A percentile compares a stretch with the other conserved stretches of the same genome.
Conservation (phyloP, 1,140 invertebrate species). For the Temnothorax curvispinosus region DNA sequence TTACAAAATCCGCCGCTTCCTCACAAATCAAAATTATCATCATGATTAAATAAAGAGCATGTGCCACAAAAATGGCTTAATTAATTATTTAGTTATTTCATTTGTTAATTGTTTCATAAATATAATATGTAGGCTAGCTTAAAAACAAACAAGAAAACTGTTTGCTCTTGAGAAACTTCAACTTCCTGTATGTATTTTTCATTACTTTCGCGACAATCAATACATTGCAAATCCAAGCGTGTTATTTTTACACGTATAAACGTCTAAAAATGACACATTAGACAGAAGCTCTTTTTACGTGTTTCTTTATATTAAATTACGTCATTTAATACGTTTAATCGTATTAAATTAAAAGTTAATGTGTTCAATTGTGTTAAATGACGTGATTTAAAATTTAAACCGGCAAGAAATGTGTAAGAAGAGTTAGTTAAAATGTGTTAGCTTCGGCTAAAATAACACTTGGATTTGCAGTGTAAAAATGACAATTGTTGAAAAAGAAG, state of each 20-base stretch:
- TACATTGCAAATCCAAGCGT: neutral
- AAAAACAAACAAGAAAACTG: neutral
- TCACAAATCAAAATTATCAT: neutral
- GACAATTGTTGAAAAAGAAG: neutral
- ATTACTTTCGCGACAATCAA: neutral
- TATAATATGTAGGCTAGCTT: neutral
- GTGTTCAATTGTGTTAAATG: too few species aligned
- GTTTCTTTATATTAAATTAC: too few species aligned
- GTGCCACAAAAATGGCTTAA: neutral
- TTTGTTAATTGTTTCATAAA: conserved; percentile 19
- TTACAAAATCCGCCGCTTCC: neutral
- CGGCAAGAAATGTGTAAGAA: too few species aligned
- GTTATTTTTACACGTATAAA: too few species aligned
- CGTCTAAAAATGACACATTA: too few species aligned
- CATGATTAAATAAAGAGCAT: neutral
- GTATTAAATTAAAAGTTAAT: too few species aligned
- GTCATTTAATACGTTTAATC: too few species aligned
- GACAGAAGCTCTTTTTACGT: too few species aligned
- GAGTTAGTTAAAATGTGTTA: too few species aligned
- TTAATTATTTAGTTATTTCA: conserved; percentile 18
- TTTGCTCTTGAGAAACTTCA: neutral
- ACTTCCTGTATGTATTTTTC: neutral
- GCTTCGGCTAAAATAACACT: too few species aligned
- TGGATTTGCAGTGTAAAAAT: neutral
- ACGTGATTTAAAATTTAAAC: too few species aligned